phyloP scores from a whole-genome alignment of 2,113 vertebrate species.

The Vidua chalybeata region DNA sequence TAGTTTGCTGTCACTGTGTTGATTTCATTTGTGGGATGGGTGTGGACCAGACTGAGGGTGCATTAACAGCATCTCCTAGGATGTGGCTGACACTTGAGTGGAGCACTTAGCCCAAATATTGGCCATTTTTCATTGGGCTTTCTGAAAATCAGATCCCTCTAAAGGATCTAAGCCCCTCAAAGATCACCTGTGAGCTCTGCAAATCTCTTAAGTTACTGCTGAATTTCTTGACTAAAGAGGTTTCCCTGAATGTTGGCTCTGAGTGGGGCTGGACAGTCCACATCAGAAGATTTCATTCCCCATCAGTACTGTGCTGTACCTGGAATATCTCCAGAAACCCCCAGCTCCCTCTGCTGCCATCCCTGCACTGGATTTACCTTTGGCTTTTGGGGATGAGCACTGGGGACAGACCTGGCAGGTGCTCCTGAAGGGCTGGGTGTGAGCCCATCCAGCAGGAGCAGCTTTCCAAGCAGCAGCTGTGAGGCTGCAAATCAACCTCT shows the following conservation, averaged over 20 bases:
- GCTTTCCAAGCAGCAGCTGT: background rate
- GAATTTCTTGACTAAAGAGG: background rate
- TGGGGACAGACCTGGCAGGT: background rate
- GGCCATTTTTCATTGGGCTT: background rate
- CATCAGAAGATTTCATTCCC: background rate
- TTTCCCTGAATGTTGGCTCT: rapidly evolving
- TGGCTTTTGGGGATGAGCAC: background rate
- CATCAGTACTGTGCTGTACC: background rate
- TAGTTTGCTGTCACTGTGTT: background rate
- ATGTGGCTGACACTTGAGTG: background rate
- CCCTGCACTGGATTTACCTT: background rate
- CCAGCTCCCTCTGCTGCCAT: background rate
- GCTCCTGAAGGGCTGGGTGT: background rate
- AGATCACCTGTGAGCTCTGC: background rate
- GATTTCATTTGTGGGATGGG: background rate
- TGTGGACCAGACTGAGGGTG: background rate
- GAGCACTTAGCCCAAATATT: background rate
- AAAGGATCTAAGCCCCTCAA: background rate
- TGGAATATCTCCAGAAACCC: background rate
- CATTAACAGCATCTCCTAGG: background rate
- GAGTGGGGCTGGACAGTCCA: background rate
- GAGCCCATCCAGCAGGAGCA: background rate
- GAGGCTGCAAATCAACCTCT: background rate
- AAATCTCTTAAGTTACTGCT: background rate
- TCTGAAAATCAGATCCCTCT: background rate